A percentile compares a stretch with the other conserved stretches of the same genome.
These are phyloP conservation scores for Cossypha heuglini DNA, from an alignment of 2,797 vertebrate species.

Conservation along the genomic window DNA sequence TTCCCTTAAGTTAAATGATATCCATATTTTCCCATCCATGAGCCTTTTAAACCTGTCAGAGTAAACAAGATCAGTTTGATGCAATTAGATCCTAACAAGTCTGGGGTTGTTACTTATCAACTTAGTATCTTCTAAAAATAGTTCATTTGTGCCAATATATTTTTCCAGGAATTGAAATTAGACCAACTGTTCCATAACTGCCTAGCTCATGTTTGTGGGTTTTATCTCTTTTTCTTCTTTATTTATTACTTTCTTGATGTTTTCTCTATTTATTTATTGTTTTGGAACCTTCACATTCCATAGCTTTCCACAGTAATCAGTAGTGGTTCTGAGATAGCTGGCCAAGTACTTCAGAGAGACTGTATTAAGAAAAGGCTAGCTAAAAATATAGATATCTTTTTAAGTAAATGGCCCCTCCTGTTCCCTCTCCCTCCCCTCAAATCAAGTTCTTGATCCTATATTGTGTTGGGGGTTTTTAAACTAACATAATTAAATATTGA, in stretches of 20 bases:
- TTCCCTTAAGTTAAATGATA: neutral
- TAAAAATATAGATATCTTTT: neutral
- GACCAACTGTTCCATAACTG: neutral
- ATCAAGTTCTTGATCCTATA: neutral
- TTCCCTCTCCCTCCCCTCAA: neutral
- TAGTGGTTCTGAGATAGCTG: neutral
- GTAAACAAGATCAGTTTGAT: neutral
- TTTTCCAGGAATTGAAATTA: conserved; percentile 17
- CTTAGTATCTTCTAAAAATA: conserved; percentile 21
- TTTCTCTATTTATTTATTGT: neutral
- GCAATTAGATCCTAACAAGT: neutral
- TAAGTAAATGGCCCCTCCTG: neutral
- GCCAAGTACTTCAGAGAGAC: neutral
- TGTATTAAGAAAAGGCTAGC: neutral
- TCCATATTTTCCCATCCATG: neutral
- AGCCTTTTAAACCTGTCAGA: conserved; percentile 8
- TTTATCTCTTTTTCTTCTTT: neutral
- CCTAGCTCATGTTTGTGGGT: neutral
- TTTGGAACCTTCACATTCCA: neutral
- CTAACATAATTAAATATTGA: neutral
- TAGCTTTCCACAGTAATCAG: neutral
- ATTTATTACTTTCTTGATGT: neutral
- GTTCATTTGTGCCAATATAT: neutral
- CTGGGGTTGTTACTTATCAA: conserved; percentile 21
- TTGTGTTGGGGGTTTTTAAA: neutral